A percentile compares a stretch with the other conserved stretches of the same genome.
Evolutionary conservation across 2,888 invertebrate species (phyloP).

Genomic region (Pogonocherus hispidulus): DNA sequence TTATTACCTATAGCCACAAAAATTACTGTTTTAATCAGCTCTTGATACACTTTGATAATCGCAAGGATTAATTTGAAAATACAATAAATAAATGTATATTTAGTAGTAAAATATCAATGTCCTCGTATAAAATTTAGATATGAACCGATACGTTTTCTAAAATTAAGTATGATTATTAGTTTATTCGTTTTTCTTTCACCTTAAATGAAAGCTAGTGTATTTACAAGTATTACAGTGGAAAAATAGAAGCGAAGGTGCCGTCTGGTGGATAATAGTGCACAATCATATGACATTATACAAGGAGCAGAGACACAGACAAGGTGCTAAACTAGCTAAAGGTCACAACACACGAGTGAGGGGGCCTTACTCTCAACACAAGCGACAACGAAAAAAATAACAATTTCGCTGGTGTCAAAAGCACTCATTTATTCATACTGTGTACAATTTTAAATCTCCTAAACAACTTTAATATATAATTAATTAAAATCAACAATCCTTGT

Average conservation of each 20-base stretch:
- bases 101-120: too few species aligned
- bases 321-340: constrained; percentile 60
- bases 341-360: constrained; percentile 66
- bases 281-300: constrained; percentile 58
- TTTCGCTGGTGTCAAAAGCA: constrained; percentile 46
- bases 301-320: constrained; percentile 64
- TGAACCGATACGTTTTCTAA: too few species aligned
- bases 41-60: too few species aligned
- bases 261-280: constrained; percentile 62
- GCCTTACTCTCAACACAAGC: constrained; percentile 53
- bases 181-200: constrained; percentile 33
- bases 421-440: constrained; percentile 51
- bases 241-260: constrained; percentile 46
- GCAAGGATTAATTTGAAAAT: too few species aligned
- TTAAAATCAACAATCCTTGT: constrained; percentile 39
- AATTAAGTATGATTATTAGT: too few species aligned
- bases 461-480: constrained; percentile 43
- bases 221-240: constrained; percentile 55
- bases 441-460: constrained; percentile 43
- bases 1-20: too few species aligned
- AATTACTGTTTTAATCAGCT: too few species aligned
- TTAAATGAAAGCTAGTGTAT: constrained; percentile 59
- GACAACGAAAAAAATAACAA: constrained; percentile 24
- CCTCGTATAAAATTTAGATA: too few species aligned
- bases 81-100: too few species aligned